phyloP scores from a whole-genome alignment of 2,888 invertebrate genomes.

The Athalia rosae region DNA sequence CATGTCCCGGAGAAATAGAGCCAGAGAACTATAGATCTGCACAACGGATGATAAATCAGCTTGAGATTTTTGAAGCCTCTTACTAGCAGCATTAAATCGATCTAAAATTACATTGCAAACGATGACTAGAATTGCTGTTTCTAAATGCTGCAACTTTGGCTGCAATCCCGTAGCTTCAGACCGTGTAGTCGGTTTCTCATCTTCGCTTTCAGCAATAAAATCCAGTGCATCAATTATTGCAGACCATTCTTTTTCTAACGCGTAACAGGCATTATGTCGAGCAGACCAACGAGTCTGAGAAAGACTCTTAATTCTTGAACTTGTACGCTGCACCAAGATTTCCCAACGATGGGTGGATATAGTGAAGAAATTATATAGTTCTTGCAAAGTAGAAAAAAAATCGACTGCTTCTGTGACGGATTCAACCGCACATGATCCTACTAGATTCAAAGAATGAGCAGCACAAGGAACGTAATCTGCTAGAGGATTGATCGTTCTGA shows the following conservation, averaged over 20 bases:
- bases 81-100: slow-evolving; percentile 31
- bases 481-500: slow-evolving; percentile 51
- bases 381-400: slow-evolving; percentile 55
- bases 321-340: slow-evolving; percentile 16
- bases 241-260: neutral
- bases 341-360: slow-evolving; percentile 56
- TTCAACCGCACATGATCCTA: slow-evolving; percentile 55
- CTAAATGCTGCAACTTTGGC: neutral
- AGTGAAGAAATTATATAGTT: slow-evolving; percentile 56
- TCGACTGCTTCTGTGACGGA: slow-evolving; percentile 53
- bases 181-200: neutral
- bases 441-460: slow-evolving; percentile 58
- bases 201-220: neutral
- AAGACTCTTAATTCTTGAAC: slow-evolving; percentile 24
- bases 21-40: slow-evolving; percentile 45
- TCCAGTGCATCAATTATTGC: slow-evolving; percentile 8
- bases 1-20: slow-evolving; percentile 48
- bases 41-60: slow-evolving; percentile 46
- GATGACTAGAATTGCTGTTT: slow-evolving; percentile 22
- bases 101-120: slow-evolving; percentile 20
- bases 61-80: slow-evolving; percentile 46
- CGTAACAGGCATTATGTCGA: slow-evolving; percentile 2
- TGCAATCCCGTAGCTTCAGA: neutral
- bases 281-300: slow-evolving; percentile 18
- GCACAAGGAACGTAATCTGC: slow-evolving; percentile 56